Percentiles rank a stretch among this genome's conserved stretches.
phyloP scores from a whole-genome alignment of 2,797 vertebrate genomes.

The Anguilla megastoma region DNA sequence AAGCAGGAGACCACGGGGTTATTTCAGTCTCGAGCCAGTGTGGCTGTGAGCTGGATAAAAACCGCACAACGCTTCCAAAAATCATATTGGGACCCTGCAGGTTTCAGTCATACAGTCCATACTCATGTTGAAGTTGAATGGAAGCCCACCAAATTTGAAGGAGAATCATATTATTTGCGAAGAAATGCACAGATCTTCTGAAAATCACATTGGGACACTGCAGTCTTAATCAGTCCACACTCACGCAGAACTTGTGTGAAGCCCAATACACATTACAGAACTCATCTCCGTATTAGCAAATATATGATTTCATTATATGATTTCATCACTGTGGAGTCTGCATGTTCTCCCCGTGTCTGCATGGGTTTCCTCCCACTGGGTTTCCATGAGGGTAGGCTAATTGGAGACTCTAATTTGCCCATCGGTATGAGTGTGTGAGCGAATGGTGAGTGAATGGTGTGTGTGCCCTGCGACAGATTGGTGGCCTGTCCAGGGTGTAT shows the following conservation, averaged over 20 bases:
- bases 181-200: not conserved
- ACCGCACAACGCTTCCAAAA: not conserved
- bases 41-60: too few relatives aligned
- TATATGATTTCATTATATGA: too few relatives aligned
- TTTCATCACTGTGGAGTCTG: too few relatives aligned
- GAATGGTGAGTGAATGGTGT: too few relatives aligned
- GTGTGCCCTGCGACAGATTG: too few relatives aligned
- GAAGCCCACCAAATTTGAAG: not conserved
- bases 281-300: too few relatives aligned
- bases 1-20: not conserved
- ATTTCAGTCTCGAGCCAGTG: not conserved
- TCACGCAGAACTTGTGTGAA: not conserved
- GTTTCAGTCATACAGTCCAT: not conserved
- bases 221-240: not conserved
- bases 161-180: not conserved
- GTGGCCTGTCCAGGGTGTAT: too few relatives aligned
- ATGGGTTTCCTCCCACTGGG: too few relatives aligned
- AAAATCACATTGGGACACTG: not conserved
- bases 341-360: too few relatives aligned
- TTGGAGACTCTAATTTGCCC: too few relatives aligned
- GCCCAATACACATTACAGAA: not conserved
- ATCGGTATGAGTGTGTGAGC: too few relatives aligned
- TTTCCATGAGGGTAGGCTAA: too few relatives aligned
- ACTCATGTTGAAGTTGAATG: not conserved
- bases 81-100: not conserved